These are phyloP conservation scores for Episyrphus balteatus DNA, from an alignment of 1,140 invertebrate genomes.

Conservation along the genomic window DNA sequence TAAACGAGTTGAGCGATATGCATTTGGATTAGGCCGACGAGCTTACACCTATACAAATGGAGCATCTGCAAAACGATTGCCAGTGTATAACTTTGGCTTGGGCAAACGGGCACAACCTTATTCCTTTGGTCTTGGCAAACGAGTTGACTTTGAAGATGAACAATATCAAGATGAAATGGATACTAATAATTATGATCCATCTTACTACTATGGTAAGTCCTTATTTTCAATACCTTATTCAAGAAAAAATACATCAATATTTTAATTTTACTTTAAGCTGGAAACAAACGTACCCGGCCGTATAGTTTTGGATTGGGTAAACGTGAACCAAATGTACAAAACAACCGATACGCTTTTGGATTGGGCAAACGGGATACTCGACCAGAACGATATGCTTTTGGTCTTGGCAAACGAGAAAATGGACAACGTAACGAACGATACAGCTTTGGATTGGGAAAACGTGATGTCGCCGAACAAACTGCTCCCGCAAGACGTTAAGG, in stretches of 20 bases:
- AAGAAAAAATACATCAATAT: neutral
- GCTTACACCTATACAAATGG: slow-evolving; percentile 33
- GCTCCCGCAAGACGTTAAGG: neutral
- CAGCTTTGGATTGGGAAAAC: slow-evolving; percentile 27
- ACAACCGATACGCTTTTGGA: neutral
- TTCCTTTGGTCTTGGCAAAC: slow-evolving; percentile 35
- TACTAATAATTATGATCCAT: slow-evolving; percentile 3
- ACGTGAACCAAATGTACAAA: slow-evolving; percentile 3
- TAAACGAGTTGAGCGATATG: slow-evolving; percentile 28
- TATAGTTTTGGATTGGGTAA: slow-evolving; percentile 17
- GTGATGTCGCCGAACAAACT: neutral
- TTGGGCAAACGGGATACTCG: slow-evolving; percentile 13
- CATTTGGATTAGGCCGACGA: slow-evolving; percentile 28
- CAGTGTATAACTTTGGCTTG: slow-evolving; percentile 33
- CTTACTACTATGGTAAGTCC: slow-evolving; percentile 4
- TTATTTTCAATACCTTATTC: neutral
- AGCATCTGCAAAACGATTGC: slow-evolving; percentile 30
- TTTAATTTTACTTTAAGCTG: slow-evolving; percentile 3
- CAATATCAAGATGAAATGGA: neutral
- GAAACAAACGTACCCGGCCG: slow-evolving; percentile 12
- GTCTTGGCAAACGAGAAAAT: slow-evolving; percentile 2
- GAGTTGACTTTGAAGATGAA: slow-evolving; percentile 24
- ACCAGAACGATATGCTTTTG: slow-evolving; percentile 16
- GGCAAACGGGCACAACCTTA: slow-evolving; percentile 33
- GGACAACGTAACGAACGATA: slow-evolving; percentile 8